Percentiles rank a stretch among this genome's conserved stretches.
Conservation (phyloP, 2,888 invertebrate genomes). For the Crioceris asparagi region DNA sequence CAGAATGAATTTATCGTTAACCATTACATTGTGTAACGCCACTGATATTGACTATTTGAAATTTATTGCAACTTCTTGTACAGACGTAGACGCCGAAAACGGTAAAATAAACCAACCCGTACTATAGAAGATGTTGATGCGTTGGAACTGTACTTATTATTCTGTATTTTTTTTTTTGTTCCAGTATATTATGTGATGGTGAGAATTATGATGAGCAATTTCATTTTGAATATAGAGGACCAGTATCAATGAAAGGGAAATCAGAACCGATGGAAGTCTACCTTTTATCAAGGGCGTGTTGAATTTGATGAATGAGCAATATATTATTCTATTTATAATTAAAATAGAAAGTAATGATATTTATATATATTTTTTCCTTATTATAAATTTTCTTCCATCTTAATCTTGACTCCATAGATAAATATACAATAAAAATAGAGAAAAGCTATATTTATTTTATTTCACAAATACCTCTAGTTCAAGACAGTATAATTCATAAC, state of each 20-base stretch:
- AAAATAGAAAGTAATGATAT: neutral
- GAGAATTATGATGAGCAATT: conserved; percentile 80
- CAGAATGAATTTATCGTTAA: too few relatives aligned
- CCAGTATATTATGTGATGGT: conserved; percentile 65
- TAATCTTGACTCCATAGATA: neutral
- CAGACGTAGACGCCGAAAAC: too few relatives aligned
- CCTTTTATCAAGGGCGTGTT: conserved; percentile 54
- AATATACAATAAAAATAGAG: neutral
- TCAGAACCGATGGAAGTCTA: conserved; percentile 90
- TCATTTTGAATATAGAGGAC: conserved; percentile 74
- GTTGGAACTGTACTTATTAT: too few relatives aligned
- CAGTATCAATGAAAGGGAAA: conserved; percentile 87
- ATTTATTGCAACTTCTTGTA: too few relatives aligned
- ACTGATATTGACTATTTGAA: neutral
- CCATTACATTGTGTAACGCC: neutral
- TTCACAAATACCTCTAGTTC: neutral
- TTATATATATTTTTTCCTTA: neutral
- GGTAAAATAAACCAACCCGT: too few relatives aligned
- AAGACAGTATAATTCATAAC: neutral
- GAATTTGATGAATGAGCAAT: neutral
- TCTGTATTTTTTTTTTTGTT: conserved; percentile 29
- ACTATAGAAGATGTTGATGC: neutral
- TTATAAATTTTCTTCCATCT: neutral
- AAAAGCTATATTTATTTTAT: neutral
- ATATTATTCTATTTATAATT: neutral